These are phyloP conservation scores for Yponomeuta evonymella DNA, from an alignment of 2,888 invertebrate species.

Conservation along the genomic window DNA sequence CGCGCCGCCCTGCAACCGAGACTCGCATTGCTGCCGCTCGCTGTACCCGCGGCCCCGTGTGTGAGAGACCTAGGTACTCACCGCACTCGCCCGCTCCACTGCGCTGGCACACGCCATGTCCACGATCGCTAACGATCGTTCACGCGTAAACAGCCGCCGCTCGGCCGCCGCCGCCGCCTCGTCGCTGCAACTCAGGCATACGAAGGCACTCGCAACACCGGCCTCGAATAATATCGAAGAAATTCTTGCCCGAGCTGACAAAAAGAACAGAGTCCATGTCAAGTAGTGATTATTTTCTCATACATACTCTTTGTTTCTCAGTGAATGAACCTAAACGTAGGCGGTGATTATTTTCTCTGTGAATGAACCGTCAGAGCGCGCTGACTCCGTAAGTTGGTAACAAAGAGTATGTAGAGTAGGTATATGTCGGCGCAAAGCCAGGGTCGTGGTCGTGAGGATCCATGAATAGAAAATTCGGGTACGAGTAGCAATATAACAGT, in stretches of 20 bases:
- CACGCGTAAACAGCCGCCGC: not conserved
- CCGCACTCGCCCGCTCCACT: not conserved
- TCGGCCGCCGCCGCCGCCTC: not conserved
- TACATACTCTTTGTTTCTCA: no score
- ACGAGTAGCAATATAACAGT: no score
- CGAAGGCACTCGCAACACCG: not conserved
- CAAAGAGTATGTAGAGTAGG: no score
- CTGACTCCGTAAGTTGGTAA: no score
- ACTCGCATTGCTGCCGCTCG: not conserved
- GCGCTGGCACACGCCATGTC: not conserved
- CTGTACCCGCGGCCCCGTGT: not conserved
- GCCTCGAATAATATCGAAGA: not conserved
- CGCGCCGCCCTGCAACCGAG: not conserved
- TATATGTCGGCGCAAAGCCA: no score
- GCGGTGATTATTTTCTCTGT: no score
- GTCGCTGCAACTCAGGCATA: not conserved
- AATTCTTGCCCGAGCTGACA: not conserved
- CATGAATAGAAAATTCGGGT: no score
- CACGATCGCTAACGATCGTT: not conserved
- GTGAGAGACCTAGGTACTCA: not conserved
- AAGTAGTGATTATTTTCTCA: no score
- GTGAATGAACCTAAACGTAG: no score
- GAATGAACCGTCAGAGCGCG: no score
- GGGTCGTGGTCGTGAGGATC: no score
- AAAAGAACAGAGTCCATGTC: no score